Evolutionary conservation across 2,113 vertebrate species (phyloP).

Genomic region (cat (Felis catus)): F.catus_Fca126_mat1.0 CM031412.1:47542501-47543000

Average conservation of each 20-base stretch:
- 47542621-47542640: not conserved
- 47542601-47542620: not conserved
- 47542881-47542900: not conserved
- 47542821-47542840: not conserved
- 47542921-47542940: not conserved
- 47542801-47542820: not conserved
- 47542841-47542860: not conserved
- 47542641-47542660: not conserved
- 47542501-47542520: not conserved
- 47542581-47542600: not conserved
- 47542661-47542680: not conserved
- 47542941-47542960: not conserved
- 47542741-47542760: not conserved
- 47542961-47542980: not conserved
- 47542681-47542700: not conserved
- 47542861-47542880: not conserved
- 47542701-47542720: slow-evolving; percentile 4
- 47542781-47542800: not conserved
- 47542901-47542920: not conserved
- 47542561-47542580: not conserved
- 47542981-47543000: not conserved
- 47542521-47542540: not conserved
- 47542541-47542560: not conserved
- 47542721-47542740: not conserved
- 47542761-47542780: not conserved